phyloP scores from a whole-genome alignment of 2,888 invertebrate species.

The Masnerella sp. region DNA sequence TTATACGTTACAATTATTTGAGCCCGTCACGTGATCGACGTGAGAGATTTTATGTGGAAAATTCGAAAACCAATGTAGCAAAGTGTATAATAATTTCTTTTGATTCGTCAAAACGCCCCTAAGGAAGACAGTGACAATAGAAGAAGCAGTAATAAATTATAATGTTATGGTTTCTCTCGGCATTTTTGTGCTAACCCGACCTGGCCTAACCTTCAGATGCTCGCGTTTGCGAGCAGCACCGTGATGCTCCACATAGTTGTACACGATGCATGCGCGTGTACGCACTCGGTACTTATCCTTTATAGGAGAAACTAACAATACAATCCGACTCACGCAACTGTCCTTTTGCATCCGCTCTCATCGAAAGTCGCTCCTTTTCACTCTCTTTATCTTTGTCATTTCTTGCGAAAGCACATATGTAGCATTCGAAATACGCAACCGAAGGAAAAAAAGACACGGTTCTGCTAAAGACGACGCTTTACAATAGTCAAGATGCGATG shows the following conservation, averaged over 20 bases:
- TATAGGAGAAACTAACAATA: slow-evolving; percentile 68
- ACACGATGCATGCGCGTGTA: slow-evolving; percentile 54
- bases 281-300: slow-evolving; percentile 71
- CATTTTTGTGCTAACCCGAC: slow-evolving; percentile 75
- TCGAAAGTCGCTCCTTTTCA: slow-evolving; percentile 68
- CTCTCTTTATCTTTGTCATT: slow-evolving; percentile 42
- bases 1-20: slow-evolving; percentile 43
- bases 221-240: slow-evolving; percentile 66
- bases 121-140: slow-evolving; percentile 72
- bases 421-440: slow-evolving; percentile 30
- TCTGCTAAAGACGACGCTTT: slow-evolving; percentile 61
- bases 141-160: slow-evolving; percentile 75
- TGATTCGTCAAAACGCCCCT: slow-evolving; percentile 75
- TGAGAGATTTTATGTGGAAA: slow-evolving; percentile 21
- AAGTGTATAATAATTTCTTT: slow-evolving; percentile 62
- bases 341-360: slow-evolving; percentile 77
- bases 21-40: slow-evolving; percentile 12
- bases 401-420: slow-evolving; percentile 54
- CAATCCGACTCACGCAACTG: slow-evolving; percentile 73
- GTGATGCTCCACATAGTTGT: slow-evolving; percentile 59
- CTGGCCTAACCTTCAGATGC: slow-evolving; percentile 75
- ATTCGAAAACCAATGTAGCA: slow-evolving; percentile 49
- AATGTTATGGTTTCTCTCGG: slow-evolving; percentile 76
- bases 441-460: slow-evolving; percentile 44
- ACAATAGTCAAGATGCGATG: slow-evolving; percentile 69